A percentile compares a stretch with the other conserved stretches of the same genome.
Evolutionary conservation across 2,888 invertebrate genomes (phyloP).

Genomic region (Plebejus anna): DNA sequence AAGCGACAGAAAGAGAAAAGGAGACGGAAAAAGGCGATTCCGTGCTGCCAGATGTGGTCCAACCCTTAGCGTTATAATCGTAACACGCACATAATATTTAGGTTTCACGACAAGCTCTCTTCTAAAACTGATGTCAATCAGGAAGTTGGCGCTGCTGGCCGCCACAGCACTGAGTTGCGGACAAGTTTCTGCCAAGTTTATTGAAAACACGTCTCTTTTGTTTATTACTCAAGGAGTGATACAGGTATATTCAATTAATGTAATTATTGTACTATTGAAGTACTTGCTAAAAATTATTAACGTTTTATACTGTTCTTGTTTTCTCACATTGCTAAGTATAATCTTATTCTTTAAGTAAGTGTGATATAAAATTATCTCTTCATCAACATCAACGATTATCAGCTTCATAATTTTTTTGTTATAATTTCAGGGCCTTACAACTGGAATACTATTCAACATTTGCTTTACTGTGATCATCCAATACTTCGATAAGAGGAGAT

Average conservation of each 20-base stretch:
- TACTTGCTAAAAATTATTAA: no score
- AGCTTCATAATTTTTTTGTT: not conserved
- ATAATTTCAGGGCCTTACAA: slow-evolving; percentile 48
- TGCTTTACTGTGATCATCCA: slow-evolving; percentile 50
- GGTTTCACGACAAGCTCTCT: slow-evolving; percentile 53
- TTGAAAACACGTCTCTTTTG: slow-evolving; percentile 46
- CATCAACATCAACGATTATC: no score
- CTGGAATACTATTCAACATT: slow-evolving; percentile 51
- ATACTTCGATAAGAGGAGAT: slow-evolving; percentile 53
- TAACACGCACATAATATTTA: slow-evolving; percentile 35
- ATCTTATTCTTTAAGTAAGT: no score
- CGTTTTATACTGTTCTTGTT: no score
- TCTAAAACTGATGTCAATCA: slow-evolving; percentile 48
- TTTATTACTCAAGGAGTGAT: slow-evolving; percentile 51
- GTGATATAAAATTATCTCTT: no score
- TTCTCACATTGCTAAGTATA: no score
- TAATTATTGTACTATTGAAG: no score
- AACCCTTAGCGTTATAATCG: no score
- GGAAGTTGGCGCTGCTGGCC: slow-evolving; percentile 46
- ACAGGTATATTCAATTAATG: slow-evolving; percentile 44
- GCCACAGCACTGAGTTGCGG: slow-evolving; percentile 46
- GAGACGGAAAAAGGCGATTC: no score
- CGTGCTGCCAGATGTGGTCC: no score
- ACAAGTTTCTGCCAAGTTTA: slow-evolving; percentile 46
- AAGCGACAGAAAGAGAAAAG: no score